These are phyloP conservation scores for Oncorhynchus tshawytscha DNA, from an alignment of 2,113 vertebrate species.

Conservation along the genomic window DNA sequence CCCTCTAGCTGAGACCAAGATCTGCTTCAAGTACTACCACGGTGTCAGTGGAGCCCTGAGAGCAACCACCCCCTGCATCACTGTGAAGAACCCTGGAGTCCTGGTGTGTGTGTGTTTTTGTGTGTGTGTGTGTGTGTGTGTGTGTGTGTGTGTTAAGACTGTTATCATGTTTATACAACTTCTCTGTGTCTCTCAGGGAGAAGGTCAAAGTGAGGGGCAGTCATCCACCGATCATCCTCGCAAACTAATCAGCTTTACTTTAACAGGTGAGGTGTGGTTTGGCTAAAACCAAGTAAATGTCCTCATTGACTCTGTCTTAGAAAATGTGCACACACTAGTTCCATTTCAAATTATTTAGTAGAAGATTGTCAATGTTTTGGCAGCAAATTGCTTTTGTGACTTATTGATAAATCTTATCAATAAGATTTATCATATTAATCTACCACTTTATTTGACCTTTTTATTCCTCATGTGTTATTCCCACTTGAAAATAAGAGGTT, in stretches of 20 bases:
- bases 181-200: slow-evolving; percentile 70
- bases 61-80: slow-evolving; percentile 96
- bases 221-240: slow-evolving; percentile 84
- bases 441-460: too few relatives aligned
- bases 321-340: background rate
- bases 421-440: too few relatives aligned
- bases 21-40: slow-evolving; percentile 98
- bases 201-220: slow-evolving; percentile 83
- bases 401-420: too few relatives aligned
- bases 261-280: slow-evolving; percentile 81
- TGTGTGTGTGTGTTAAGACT: too few relatives aligned
- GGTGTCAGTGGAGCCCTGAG: slow-evolving; percentile 93
- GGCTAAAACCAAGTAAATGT: too few relatives aligned
- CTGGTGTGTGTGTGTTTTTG: slow-evolving; percentile 77
- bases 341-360: too few relatives aligned
- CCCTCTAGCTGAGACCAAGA: slow-evolving; percentile 92
- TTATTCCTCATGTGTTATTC: too few relatives aligned
- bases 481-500: too few relatives aligned
- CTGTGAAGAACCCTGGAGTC: slow-evolving; percentile 92
- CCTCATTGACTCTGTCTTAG: too few relatives aligned
- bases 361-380: too few relatives aligned
- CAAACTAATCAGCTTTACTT: slow-evolving; percentile 92
- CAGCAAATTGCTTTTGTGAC: too few relatives aligned
- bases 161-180: background rate
- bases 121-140: slow-evolving; percentile 6